Evolutionary conservation across 2,797 vertebrate species (phyloP).

Genomic region (Glyptemys insculpta): DNA sequence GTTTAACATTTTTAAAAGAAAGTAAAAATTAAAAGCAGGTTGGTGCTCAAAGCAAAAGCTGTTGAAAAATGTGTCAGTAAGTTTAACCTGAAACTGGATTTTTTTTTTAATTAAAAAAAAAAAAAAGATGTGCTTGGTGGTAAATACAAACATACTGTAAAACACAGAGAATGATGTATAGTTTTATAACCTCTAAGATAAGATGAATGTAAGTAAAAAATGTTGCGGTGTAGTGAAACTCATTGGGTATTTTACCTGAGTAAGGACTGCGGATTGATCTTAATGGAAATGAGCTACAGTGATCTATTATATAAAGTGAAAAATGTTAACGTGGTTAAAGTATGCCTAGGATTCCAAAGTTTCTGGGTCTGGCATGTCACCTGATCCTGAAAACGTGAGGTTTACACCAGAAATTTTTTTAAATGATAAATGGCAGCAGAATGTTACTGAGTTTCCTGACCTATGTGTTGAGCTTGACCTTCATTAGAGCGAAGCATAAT

Average conservation of each 20-base stretch:
- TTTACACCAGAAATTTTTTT: conserved; percentile 53
- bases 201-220: neutral
- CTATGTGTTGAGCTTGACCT: conserved; percentile 15
- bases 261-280: neutral
- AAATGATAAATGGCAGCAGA: conserved; percentile 45
- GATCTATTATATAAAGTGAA: neutral
- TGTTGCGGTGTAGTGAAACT: neutral
- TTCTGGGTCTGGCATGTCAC: neutral
- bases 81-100: neutral
- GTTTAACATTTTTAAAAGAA: neutral
- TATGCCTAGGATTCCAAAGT: neutral
- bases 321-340: neutral
- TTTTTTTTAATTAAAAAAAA: neutral
- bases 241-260: neutral
- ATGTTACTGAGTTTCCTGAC: conserved; percentile 36
- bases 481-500: neutral
- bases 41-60: neutral
- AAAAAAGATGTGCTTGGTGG: neutral
- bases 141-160: neutral
- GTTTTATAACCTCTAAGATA: neutral
- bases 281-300: neutral
- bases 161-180: neutral
- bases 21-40: conserved; percentile 3
- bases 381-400: neutral
- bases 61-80: neutral